Percentiles rank a stretch among this genome's conserved stretches.
These are phyloP conservation scores for Phyto melanocephala DNA, from an alignment of 2,888 invertebrate genomes.

Conservation along the genomic window DNA sequence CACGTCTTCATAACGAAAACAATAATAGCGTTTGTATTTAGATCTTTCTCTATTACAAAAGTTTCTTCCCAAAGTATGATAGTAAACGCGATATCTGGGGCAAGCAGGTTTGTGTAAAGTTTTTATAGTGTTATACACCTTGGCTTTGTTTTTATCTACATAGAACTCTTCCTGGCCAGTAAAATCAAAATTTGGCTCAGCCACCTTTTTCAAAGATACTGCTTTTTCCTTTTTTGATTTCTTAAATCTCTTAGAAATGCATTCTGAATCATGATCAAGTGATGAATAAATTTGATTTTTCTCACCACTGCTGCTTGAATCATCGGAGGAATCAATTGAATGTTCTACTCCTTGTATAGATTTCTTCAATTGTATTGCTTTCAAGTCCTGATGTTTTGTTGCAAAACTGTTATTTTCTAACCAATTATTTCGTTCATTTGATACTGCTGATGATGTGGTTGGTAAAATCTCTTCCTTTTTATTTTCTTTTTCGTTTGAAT, in stretches of 20 bases:
- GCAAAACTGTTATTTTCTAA: conserved; percentile 66
- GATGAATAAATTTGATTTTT: neutral
- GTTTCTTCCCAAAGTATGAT: conserved; percentile 29
- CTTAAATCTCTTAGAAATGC: neutral
- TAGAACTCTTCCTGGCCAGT: conserved; percentile 80
- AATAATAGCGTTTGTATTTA: conserved; percentile 66
- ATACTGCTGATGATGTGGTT: neutral
- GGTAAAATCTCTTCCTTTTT: neutral
- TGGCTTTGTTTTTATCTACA: conserved; percentile 81
- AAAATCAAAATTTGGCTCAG: conserved; percentile 69
- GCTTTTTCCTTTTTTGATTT: conserved; percentile 8
- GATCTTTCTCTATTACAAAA: neutral
- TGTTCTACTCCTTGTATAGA: neutral
- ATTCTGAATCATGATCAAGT: neutral
- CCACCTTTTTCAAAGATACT: neutral
- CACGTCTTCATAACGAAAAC: conserved; percentile 52
- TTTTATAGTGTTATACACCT: conserved; percentile 81
- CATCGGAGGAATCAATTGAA: neutral
- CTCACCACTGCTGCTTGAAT: neutral
- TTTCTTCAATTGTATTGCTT: conserved; percentile 2
- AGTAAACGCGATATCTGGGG: conserved; percentile 80
- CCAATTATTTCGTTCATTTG: conserved; percentile 38
- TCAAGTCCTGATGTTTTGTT: conserved; percentile 41
- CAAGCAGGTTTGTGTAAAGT: conserved; percentile 84
- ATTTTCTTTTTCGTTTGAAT: conserved; percentile 15